phyloP scores from a whole-genome alignment of 1,140 invertebrate species.

The Calosoma granatense region DNA sequence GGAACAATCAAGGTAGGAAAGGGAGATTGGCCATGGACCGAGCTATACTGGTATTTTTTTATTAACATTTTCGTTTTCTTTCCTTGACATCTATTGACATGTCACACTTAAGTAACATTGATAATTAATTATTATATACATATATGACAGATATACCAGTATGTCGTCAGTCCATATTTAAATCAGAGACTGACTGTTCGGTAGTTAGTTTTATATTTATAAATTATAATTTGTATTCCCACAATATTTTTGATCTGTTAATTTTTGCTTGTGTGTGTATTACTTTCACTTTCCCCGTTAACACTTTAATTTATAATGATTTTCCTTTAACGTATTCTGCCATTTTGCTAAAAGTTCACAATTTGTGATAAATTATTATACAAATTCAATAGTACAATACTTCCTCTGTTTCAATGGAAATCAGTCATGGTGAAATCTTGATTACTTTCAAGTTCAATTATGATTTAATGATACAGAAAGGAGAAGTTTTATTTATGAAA shows the following conservation, averaged over 20 bases:
- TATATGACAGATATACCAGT: neutral
- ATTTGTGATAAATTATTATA: neutral
- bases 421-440: neutral
- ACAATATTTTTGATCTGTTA: neutral
- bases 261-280: slow-evolving; percentile 1
- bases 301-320: neutral
- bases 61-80: too few species aligned
- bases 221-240: neutral
- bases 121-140: too few species aligned
- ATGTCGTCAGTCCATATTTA: neutral
- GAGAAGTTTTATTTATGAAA: too few species aligned
- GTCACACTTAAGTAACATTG: too few species aligned
- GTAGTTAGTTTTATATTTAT: neutral
- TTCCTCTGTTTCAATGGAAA: neutral
- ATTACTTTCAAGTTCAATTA: neutral
- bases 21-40: neutral
- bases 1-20: neutral
- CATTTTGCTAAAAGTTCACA: slow-evolving; percentile 1
- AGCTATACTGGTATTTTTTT: neutral
- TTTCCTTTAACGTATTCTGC: neutral
- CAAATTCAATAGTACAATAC: neutral
- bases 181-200: slow-evolving; percentile 4
- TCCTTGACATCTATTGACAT: too few species aligned
- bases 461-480: too few species aligned
- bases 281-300: slow-evolving; percentile 5